phyloP scores from a whole-genome alignment of 92 coral and sea anemone genomes.

The Plumapathes pennacea region DNA sequence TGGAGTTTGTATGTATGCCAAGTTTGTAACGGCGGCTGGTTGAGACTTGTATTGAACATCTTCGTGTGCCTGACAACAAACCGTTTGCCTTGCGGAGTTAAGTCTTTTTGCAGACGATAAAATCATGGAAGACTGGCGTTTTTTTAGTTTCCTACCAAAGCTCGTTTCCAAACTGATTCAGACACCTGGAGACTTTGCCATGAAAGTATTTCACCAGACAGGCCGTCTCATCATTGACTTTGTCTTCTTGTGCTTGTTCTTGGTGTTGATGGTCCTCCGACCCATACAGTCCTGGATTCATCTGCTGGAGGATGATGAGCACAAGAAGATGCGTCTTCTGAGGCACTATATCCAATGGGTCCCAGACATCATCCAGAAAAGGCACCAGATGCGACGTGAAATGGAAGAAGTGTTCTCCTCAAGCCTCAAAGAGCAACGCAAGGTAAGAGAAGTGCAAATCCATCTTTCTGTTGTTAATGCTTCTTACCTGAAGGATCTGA shows the following conservation, averaged over 20 bases:
- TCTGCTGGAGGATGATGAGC: slow-evolving; percentile 91
- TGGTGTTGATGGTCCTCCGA: slow-evolving; percentile 81
- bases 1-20: slow-evolving; percentile 87
- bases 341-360: slow-evolving; percentile 83
- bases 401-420: slow-evolving; percentile 88
- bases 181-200: slow-evolving; percentile 85
- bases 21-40: slow-evolving; percentile 67
- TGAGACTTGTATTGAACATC: slow-evolving; percentile 81
- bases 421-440: slow-evolving; percentile 57
- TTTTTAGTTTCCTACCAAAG: slow-evolving; percentile 75
- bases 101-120: slow-evolving; percentile 65
- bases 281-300: slow-evolving; percentile 96
- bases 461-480: slow-evolving; percentile 55
- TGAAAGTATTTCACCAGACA: slow-evolving; percentile 67
- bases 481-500: slow-evolving; percentile 64
- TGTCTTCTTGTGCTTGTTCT: slow-evolving; percentile 72
- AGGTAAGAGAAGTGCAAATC: slow-evolving; percentile 27
- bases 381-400: slow-evolving; percentile 73
- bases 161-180: slow-evolving; percentile 80
- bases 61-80: slow-evolving; percentile 84
- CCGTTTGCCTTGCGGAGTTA: slow-evolving; percentile 78
- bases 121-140: slow-evolving; percentile 68
- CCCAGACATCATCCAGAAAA: slow-evolving; percentile 71
- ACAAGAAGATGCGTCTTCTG: slow-evolving; percentile 72
- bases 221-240: slow-evolving; percentile 71